Conservation (phyloP, 2,113 vertebrate species). For the Tragelaphus buxtoni region DNA sequence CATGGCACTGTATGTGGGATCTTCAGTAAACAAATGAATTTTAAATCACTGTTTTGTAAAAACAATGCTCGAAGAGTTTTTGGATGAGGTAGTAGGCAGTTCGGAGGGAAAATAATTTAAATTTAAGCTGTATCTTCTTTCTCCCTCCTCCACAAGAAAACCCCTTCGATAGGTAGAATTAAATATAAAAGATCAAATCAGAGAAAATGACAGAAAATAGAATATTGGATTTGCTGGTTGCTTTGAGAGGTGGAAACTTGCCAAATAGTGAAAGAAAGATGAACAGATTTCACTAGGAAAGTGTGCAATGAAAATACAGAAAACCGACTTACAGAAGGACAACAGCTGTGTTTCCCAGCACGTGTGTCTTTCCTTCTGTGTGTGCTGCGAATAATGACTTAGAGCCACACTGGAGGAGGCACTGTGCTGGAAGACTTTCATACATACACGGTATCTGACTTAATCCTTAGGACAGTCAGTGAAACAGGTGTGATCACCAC, state of each 20-base stretch:
- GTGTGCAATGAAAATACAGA: neutral
- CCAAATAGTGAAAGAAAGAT: neutral
- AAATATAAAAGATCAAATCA: neutral
- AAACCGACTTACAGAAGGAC: neutral
- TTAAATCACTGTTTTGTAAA: neutral
- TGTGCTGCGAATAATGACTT: neutral
- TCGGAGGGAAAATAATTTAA: neutral
- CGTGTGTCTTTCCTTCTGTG: neutral
- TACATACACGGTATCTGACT: neutral
- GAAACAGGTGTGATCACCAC: neutral
- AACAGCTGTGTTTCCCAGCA: neutral
- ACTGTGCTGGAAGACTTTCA: neutral
- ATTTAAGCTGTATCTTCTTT: neutral
- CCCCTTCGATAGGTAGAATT: neutral
- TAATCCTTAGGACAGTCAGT: neutral
- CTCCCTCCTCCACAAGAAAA: neutral
- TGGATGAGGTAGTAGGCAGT: neutral
- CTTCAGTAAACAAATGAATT: neutral
- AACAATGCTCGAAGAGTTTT: neutral
- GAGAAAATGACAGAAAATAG: neutral
- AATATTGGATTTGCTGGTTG: neutral
- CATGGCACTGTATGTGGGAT: neutral
- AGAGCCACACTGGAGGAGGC: neutral
- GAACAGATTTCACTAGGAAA: neutral
- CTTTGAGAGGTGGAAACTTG: neutral